Evolutionary conservation across 2,888 invertebrate genomes (phyloP), one percentile per base, ranked within the genome.

Genomic region (Apamea epomidion): DNA sequence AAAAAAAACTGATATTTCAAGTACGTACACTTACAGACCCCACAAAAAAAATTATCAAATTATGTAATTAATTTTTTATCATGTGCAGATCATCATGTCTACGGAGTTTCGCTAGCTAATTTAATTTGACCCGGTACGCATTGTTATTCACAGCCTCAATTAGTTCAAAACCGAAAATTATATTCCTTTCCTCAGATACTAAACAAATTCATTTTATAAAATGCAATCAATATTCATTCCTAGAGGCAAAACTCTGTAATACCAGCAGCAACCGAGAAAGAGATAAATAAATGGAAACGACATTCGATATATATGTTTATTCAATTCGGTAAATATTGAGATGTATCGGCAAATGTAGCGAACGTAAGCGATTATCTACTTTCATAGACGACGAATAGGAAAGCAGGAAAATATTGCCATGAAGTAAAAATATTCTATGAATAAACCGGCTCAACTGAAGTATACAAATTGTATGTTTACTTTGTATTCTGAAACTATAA

Each of bases 251-350:
- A 67, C 42, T 51, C 25, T 72, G n/a, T n/a, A 70, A 80, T 48
- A 74, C 62, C 60, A 62, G 14, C 51, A 64, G 25, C 16, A 76
- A 64, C 37, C 32, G 51, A 25, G n/a, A 45, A 7, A 58, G 12
- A 45, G n/a, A 62, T 62, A 84, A 71, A 84, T 78, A 84, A 82
- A 84, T 71, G 79, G 37, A 74, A 48, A 25, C 70, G 67, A 60
- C 32, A 76, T 82, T 71, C 58, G 64, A 82, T 82, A 76, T 32
- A 32, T 32, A 32, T 70, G 58, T 85, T 85, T 82, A 72, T 74
- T 85, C 76, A 85, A 76, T 58, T 85, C 37, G 12, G 79, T 82
- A 85, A 85, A 85, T 79, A 85, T 79, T 76, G 74, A 65, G 58
- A 82, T n/a, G 70, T 54, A 45, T 74, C 25, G 25, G 54, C 29